A percentile compares a stretch with the other conserved stretches of the same genome.
Evolutionary conservation across 2,888 invertebrate genomes (phyloP).

Genomic region (Mamestra brassicae): DNA sequence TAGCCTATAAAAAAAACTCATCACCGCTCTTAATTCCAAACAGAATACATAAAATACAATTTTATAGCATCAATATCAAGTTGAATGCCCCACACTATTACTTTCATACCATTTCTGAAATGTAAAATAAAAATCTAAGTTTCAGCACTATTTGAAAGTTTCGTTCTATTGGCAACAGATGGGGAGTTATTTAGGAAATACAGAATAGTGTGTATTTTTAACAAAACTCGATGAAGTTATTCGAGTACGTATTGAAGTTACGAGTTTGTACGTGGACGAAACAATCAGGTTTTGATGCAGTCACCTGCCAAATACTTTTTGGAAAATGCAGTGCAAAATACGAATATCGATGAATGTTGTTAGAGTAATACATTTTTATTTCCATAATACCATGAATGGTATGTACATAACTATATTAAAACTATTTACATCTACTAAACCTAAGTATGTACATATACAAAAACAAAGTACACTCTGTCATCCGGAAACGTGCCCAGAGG

Average conservation of each 20-base stretch:
- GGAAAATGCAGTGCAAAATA: slow-evolving; percentile 14
- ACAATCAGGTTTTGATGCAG: slow-evolving; percentile 24
- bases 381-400: no score
- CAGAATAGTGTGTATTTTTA: slow-evolving; percentile 41
- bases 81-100: slow-evolving; percentile 52
- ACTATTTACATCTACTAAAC: no score
- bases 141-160: slow-evolving; percentile 64
- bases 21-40: slow-evolving; percentile 27
- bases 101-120: slow-evolving; percentile 66
- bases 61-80: slow-evolving; percentile 55
- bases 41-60: slow-evolving; percentile 42
- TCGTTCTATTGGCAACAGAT: slow-evolving; percentile 67
- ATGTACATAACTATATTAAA: no score
- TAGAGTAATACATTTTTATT: no score
- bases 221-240: slow-evolving; percentile 45
- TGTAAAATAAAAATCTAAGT: slow-evolving; percentile 67
- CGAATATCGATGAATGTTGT: not conserved
- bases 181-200: slow-evolving; percentile 65
- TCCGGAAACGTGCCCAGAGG: no score
- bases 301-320: slow-evolving; percentile 31
- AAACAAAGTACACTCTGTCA: no score
- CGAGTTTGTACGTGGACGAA: slow-evolving; percentile 19
- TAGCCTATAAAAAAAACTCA: slow-evolving; percentile 18
- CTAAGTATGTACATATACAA: no score
- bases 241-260: slow-evolving; percentile 29